These are phyloP conservation scores for Catharus ustulatus DNA, from an alignment of 2,797 vertebrate genomes.

Conservation along the genomic window DNA sequence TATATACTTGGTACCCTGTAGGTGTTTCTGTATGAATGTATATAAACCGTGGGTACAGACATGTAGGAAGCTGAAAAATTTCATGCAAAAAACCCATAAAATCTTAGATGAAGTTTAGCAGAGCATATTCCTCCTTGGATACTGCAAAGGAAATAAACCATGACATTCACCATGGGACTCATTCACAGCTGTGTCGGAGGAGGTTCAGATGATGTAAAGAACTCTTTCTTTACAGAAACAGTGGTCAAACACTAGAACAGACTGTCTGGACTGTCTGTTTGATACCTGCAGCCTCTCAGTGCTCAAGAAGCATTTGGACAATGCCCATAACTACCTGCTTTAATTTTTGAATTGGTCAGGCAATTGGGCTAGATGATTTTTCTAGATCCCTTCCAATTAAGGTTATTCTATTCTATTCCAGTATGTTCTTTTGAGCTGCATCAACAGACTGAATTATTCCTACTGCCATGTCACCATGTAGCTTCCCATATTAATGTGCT, in stretches of 20 bases:
- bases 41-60: constrained; percentile 9
- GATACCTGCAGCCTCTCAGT: not conserved
- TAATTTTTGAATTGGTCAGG: not conserved
- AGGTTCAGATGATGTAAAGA: not conserved
- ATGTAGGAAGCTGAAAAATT: constrained; percentile 4
- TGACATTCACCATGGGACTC: not conserved
- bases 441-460: not conserved
- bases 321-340: not conserved
- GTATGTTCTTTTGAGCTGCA: not conserved
- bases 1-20: not conserved
- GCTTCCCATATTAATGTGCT: not conserved
- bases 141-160: not conserved
- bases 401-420: not conserved
- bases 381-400: not conserved
- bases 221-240: not conserved
- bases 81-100: not conserved
- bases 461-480: not conserved
- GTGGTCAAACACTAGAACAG: not conserved
- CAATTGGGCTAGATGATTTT: not conserved
- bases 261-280: not conserved
- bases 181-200: not conserved
- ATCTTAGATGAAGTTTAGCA: not conserved
- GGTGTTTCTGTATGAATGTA: not conserved
- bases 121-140: not conserved
- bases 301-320: not conserved